Evolutionary conservation across 2,113 vertebrate genomes (phyloP), one percentile per base, ranked within the genome.

Genomic region (Pycnonotus jocosus): DNA sequence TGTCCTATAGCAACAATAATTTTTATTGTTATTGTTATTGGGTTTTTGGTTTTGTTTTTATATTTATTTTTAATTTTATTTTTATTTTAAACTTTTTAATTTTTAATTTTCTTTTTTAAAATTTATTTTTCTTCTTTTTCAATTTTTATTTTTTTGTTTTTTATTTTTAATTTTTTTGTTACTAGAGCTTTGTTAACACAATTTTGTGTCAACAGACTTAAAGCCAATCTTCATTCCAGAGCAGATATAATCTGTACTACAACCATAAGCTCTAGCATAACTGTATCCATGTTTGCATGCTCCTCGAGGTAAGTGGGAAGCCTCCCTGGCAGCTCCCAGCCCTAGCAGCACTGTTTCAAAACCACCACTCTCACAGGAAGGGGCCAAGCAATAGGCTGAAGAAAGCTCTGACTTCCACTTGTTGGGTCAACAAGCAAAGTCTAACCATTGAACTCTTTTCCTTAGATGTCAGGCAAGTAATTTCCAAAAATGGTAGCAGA

Each of bases 321-420:
- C 21, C 33, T 69, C 7, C 38, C 33, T 47, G 35, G 25, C 15
- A 45, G 3, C 38, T 78, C 22, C 5, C 10, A 40, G 2, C 8
- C 7, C 9, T 50, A 11, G 14, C 11, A 82, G 18, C 12, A 8
- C 37, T 50, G 11, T 35, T 62, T 80, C 35, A 82, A 27, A 77
- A 70, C 30, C 4, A 31, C 8, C 17, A 35, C 21, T 9, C 6
- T 40, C 13, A 9, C 7, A 15, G 19, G 14, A 24, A 70, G 51
- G 6, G 9, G 6, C 9, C 23, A 58, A 68, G 15, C 71, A 31
- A 28, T 2, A 40, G 64, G 23, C 72, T 58, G 25, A 53, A 12
- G 6, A 10, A 25, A 47, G 4, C 0, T 0, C 54, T 78, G 56
- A 58, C 8, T 30, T 18, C 10, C 0, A 0, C 10, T 71, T 1